A percentile compares a stretch with the other conserved stretches of the same genome.
Evolutionary conservation across 2,113 vertebrate species (phyloP).

Genomic region (Halichoeres trimaculatus): DNA sequence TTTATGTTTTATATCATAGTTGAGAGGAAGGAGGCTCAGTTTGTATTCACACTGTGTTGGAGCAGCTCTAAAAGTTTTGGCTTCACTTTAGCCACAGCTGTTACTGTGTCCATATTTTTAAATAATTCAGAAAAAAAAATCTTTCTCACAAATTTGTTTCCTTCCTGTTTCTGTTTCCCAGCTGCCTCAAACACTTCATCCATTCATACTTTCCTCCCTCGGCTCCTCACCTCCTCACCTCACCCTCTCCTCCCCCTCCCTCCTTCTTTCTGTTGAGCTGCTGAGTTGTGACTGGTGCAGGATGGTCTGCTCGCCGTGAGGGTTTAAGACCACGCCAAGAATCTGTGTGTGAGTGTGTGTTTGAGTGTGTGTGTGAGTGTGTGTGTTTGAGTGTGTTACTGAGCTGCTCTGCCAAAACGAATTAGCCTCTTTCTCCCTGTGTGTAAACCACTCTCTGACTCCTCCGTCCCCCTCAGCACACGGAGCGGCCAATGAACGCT

Average conservation of each 20-base stretch:
- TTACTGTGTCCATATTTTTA: no score
- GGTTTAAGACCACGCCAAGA: constrained; percentile 35
- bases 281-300: constrained; percentile 33
- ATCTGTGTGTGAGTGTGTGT: constrained; percentile 9
- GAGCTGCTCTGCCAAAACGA: constrained; percentile 47
- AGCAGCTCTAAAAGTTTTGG: no score
- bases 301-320: constrained; percentile 46
- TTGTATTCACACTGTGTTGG: no score
- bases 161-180: neutral
- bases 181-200: constrained; percentile 4
- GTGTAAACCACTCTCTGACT: constrained; percentile 38
- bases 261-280: constrained; percentile 32
- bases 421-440: constrained; percentile 47
- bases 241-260: constrained; percentile 12
- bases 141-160: neutral
- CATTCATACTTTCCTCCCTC: constrained; percentile 3
- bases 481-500: neutral
- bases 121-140: no score
- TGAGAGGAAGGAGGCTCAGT: no score
- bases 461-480: constrained; percentile 31
- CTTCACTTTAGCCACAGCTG: no score
- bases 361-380: constrained; percentile 22
- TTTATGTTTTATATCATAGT: no score
- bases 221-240: constrained; percentile 16
- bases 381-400: constrained; percentile 26